Base-by-base conservation (phyloP, 2,888 invertebrate species). In the Troides oblongomaculatus region DNA sequence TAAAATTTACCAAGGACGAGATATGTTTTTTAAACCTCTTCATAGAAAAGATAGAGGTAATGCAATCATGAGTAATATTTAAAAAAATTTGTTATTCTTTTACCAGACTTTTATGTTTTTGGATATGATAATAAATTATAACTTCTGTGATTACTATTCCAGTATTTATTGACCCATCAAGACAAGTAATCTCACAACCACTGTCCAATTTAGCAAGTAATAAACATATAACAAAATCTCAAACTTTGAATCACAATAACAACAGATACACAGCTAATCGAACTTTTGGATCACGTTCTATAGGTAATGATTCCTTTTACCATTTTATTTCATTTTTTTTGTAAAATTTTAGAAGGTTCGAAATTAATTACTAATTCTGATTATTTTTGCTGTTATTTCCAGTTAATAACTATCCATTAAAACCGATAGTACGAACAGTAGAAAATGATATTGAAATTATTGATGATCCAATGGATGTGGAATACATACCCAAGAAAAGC, bases 371-470 rank as follows among this genome's bases (percentile, higher is more conserved):
- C 23, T 23, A 10, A 18, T 7, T 21, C 7, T 21, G 10, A 23
- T n/a, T 23, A n/a, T 23, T 14, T n/a, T 58, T 23, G 2, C 14
- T 58, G 57, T 3, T 53, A 61, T 39, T 79, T 80, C 61, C 74
- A 82, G 85, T 76, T 21, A 76, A 75, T 71, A 72, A 74, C 12
- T 72, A 79, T 56, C 79, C 81, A 73, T 77, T 82, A 23, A 90
- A 87, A 78, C 92, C 92, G 30, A 90, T 93, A 68, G 72, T 89
- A 7, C 85, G 93, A 74, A 92, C 92, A 62, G 86, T 93, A 71
- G 87, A 90, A 78, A 93, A 93, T 84, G 91, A 93, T 77, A 79
- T 92, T 75, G 87, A 89, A 83, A 78, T 87, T 62, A 83, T 87
- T 80, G 88, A 90, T 81, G 88, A 91, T 68, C 86, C 89, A 8